These are phyloP conservation scores for Geodia barretti DNA, from an alignment of 37 sponge, comb jelly and placozoan species.

Conservation along the genomic window DNA sequence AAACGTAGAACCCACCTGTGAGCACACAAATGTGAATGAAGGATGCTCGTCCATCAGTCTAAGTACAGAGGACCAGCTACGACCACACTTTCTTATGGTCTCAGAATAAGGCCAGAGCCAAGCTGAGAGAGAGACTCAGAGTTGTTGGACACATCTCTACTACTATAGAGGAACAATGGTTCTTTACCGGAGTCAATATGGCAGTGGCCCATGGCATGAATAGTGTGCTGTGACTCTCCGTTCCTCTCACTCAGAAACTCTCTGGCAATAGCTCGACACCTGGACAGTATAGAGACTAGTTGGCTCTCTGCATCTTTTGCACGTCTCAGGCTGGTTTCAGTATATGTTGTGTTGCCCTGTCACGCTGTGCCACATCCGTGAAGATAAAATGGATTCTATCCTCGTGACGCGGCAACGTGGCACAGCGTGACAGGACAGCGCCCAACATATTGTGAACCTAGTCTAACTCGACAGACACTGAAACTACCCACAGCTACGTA, in stretches of 20 bases:
- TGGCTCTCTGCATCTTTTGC: too few relatives aligned
- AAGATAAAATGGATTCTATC: too few relatives aligned
- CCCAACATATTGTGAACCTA: too few relatives aligned
- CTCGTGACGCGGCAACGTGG: too few relatives aligned
- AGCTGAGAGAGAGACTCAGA: too few relatives aligned
- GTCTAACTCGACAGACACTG: not conserved
- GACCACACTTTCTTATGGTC: slow-evolving; percentile 77
- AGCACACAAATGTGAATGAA: slow-evolving; percentile 61
- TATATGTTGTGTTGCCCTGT: too few relatives aligned
- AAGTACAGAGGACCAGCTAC: slow-evolving; percentile 70
- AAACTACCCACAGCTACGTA: not conserved
- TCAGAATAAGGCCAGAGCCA: slow-evolving; percentile 85
- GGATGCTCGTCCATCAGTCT: slow-evolving; percentile 61
- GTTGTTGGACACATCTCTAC: too few relatives aligned
- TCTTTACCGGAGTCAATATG: slow-evolving; percentile 75
- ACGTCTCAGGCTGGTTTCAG: too few relatives aligned
- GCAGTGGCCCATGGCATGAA: slow-evolving; percentile 80
- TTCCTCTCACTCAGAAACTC: slow-evolving; percentile 46
- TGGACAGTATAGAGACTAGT: not conserved
- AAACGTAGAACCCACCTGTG: slow-evolving; percentile 41
- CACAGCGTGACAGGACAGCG: too few relatives aligned
- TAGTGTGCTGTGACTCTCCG: slow-evolving; percentile 40
- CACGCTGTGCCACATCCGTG: too few relatives aligned
- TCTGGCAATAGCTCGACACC: slow-evolving; percentile 24
- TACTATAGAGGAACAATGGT: too few relatives aligned